Conservation (phyloP, 23 tunicate genomes). For the Styela plicata region DNA sequence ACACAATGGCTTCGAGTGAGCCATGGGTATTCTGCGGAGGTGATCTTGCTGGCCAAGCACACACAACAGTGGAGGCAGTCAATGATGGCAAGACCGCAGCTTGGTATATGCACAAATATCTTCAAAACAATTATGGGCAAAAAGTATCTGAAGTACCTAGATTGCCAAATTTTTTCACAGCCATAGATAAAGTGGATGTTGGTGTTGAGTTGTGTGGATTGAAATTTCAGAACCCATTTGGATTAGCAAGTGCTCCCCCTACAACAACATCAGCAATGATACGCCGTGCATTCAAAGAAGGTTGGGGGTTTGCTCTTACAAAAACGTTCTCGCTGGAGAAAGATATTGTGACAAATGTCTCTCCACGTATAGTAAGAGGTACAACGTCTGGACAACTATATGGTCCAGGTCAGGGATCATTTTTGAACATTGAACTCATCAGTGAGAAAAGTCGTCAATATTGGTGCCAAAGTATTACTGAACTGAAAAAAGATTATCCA, state of each 20-base stretch:
- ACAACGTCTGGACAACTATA: slow-evolving; percentile 93
- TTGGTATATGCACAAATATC: slow-evolving; percentile 87
- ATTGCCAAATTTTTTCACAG: slow-evolving; percentile 89
- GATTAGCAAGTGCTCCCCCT: slow-evolving; percentile 98
- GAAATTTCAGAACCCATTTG: slow-evolving; percentile 92
- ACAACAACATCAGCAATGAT: slow-evolving; percentile 98
- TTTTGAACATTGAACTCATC: slow-evolving; percentile 94
- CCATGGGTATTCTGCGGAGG: slow-evolving; percentile 98
- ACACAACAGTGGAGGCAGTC: slow-evolving; percentile 97
- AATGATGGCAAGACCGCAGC: slow-evolving; percentile 98
- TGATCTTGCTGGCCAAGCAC: slow-evolving; percentile 87
- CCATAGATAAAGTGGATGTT: slow-evolving; percentile 90
- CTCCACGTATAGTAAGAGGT: slow-evolving; percentile 96
- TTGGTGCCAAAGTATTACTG: slow-evolving; percentile 89
- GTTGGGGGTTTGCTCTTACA: slow-evolving; percentile 98
- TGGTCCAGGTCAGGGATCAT: slow-evolving; percentile 98
- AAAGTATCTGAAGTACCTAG: slow-evolving; percentile 43
- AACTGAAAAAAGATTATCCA: slow-evolving; percentile 95
- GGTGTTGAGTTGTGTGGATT: slow-evolving; percentile 92
- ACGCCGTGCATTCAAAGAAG: slow-evolving; percentile 91
- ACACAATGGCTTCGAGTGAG: slow-evolving; percentile 59
- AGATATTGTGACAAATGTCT: slow-evolving; percentile 97
- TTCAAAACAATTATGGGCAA: slow-evolving; percentile 45
- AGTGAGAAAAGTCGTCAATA: slow-evolving; percentile 91
- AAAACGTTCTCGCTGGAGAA: slow-evolving; percentile 89